Evolutionary conservation across 2,797 vertebrate species (phyloP), one percentile per base, ranked within the genome.

Genomic region (Crenichthys baileyi): DNA sequence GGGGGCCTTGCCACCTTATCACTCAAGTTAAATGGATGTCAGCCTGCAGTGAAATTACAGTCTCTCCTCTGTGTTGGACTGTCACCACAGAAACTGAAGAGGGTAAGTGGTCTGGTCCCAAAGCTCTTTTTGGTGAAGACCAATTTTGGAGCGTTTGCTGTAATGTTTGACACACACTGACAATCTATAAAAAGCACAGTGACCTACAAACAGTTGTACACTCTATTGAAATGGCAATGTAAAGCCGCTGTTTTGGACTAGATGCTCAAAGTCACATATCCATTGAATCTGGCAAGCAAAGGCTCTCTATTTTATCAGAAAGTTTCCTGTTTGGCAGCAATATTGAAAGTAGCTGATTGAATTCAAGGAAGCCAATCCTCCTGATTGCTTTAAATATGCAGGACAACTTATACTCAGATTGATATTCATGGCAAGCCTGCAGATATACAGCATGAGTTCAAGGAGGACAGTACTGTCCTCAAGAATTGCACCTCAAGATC

Each of bases 41-140:
- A 91, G 87, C 91, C 90, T 92, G 87, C 87, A 91, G 94, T 95
- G 94, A 95, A 96, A 95, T 95, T 93, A 86, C 91, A 90, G 91
- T 92, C 93, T 92, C 88, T 86, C 89, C 82, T 86, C 83, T 83
- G 56, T 85, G 85, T 85, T 91, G 89, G 88, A 91, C 94, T 92
- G 91, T 95, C 94, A 93, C 85, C 61, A 26, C 58, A 7, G 1
- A 93, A 90, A 91, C 87, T 83, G 83, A 88, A 86, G 82, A 92
- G 87, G 88, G 87, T 90, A 93, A 93, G 85, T 77, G 87, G 75
- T 89, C 85, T 79, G 72, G 79, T 93, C 94, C 91, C 93, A 87
- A 80, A 92, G 82, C 80, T 84, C 88, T 88, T 87, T 68, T 92
- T 84, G 83, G 84, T 67, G 76, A 76, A 89, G 85, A 80, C 77